phyloP scores from a whole-genome alignment of 1,140 invertebrate genomes.

The Charaxes varanes region DNA sequence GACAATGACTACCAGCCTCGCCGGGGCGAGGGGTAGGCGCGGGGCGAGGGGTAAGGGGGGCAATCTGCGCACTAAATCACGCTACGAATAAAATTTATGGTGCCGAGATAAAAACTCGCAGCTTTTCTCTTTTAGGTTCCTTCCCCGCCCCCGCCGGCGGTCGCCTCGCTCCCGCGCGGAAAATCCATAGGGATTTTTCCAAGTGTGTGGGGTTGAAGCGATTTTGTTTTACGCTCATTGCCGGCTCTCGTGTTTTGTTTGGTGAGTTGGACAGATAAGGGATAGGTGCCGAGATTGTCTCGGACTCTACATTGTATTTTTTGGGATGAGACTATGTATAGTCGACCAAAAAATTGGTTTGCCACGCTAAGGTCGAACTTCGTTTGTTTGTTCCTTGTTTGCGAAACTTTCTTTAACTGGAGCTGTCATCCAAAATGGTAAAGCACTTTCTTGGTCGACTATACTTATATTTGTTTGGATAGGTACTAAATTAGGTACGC shows the following conservation, averaged over 20 bases:
- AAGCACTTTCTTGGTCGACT: too few relatives aligned
- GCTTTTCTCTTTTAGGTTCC: constrained; percentile 76
- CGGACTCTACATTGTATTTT: constrained; percentile 19
- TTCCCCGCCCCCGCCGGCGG: constrained; percentile 43
- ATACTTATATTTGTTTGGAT: too few relatives aligned
- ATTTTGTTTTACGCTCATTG: constrained; percentile 73
- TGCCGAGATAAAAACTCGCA: constrained; percentile 76
- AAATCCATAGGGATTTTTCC: constrained; percentile 74
- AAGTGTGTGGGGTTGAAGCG: constrained; percentile 67
- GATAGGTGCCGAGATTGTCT: constrained; percentile 46
- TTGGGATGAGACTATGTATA: too few relatives aligned
- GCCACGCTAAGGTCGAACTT: too few relatives aligned
- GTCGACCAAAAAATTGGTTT: too few relatives aligned
- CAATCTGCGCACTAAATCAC: constrained; percentile 76
- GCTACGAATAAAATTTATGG: constrained; percentile 77
- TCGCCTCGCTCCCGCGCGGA: constrained; percentile 52
- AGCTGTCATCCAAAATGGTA: too few relatives aligned
- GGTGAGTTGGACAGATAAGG: constrained; percentile 65
- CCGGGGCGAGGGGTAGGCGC: constrained; percentile 67
- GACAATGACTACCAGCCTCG: constrained; percentile 73
- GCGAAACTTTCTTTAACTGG: too few relatives aligned
- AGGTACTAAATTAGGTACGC: too few relatives aligned
- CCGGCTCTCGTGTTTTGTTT: constrained; percentile 68
- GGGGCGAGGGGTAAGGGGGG: constrained; percentile 52
- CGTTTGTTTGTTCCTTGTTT: too few relatives aligned